These are phyloP conservation scores for Acanthopagrus latus DNA, from an alignment of 2,797 vertebrate species.

Conservation along the genomic window DNA sequence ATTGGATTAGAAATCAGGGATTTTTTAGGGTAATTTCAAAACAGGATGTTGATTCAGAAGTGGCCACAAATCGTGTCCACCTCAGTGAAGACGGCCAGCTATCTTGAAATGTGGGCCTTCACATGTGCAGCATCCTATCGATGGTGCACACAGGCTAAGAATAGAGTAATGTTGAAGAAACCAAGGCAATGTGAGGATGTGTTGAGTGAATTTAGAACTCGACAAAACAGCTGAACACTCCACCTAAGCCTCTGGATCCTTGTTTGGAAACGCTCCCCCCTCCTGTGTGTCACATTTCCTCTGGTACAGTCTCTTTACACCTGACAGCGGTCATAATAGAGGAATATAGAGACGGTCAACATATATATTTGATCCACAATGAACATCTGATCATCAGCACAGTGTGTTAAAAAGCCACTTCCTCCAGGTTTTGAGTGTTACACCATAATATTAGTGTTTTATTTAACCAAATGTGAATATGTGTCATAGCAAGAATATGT, in stretches of 20 bases:
- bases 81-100: not conserved
- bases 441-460: not conserved
- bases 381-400: constrained; percentile 9
- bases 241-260: constrained; percentile 73
- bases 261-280: constrained; percentile 63
- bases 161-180: constrained; percentile 71
- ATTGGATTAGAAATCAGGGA: not conserved
- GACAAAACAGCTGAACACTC: constrained; percentile 82
- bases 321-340: constrained; percentile 47
- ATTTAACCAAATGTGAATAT: constrained; percentile 9
- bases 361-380: not conserved
- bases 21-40: not conserved
- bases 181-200: constrained; percentile 77
- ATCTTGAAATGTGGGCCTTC: constrained; percentile 39
- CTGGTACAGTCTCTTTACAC: constrained; percentile 52
- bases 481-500: constrained; percentile 35
- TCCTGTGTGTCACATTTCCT: constrained; percentile 65
- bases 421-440: not conserved
- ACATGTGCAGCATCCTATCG: constrained; percentile 35
- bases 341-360: not conserved
- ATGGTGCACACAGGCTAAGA: constrained; percentile 62
- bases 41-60: not conserved
- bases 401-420: not conserved
- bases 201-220: constrained; percentile 80
- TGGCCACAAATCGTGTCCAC: not conserved